phyloP scores from a whole-genome alignment of 2,797 vertebrate genomes.

The Triplophysa yarkandensis region DNA sequence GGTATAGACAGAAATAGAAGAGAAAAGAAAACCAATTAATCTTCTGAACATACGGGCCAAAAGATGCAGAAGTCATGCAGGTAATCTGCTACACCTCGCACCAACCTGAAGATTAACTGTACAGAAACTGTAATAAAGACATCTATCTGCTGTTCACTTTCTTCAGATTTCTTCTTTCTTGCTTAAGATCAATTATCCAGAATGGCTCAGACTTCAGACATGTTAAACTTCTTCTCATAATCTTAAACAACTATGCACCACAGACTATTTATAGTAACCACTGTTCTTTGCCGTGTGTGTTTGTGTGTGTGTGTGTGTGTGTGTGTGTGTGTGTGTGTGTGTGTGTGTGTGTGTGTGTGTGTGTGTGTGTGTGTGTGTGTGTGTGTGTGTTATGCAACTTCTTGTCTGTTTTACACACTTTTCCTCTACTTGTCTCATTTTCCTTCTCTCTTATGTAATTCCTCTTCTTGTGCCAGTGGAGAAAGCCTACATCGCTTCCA shows the following conservation, averaged over 20 bases:
- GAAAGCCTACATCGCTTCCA: slow-evolving; percentile 32
- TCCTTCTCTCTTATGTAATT: slow-evolving; percentile 9
- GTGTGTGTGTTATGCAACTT: slow-evolving; percentile 22
- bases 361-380: neutral
- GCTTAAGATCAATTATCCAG: slow-evolving; percentile 40
- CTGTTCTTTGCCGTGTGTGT: slow-evolving; percentile 32
- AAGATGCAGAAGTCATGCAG: slow-evolving; percentile 21
- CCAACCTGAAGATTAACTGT: slow-evolving; percentile 38
- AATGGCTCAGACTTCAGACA: slow-evolving; percentile 61
- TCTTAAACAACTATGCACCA: slow-evolving; percentile 74
- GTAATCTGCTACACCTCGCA: slow-evolving; percentile 21
- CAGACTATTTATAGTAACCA: slow-evolving; percentile 72
- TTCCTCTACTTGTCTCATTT: slow-evolving; percentile 23
- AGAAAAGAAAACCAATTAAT: neutral
- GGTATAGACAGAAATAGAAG: neutral
- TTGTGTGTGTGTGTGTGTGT: neutral
- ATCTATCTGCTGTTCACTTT: slow-evolving; percentile 27
- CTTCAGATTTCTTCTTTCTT: slow-evolving; percentile 2
- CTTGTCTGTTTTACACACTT: slow-evolving; percentile 17
- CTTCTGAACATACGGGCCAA: slow-evolving; percentile 28
- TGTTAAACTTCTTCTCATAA: slow-evolving; percentile 71
- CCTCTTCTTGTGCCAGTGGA: slow-evolving; percentile 19
- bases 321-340: neutral
- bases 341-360: slow-evolving; percentile 7
- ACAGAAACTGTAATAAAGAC: slow-evolving; percentile 42